phyloP scores from a whole-genome alignment of 2,797 vertebrate genomes.

The Falco biarmicus region DNA sequence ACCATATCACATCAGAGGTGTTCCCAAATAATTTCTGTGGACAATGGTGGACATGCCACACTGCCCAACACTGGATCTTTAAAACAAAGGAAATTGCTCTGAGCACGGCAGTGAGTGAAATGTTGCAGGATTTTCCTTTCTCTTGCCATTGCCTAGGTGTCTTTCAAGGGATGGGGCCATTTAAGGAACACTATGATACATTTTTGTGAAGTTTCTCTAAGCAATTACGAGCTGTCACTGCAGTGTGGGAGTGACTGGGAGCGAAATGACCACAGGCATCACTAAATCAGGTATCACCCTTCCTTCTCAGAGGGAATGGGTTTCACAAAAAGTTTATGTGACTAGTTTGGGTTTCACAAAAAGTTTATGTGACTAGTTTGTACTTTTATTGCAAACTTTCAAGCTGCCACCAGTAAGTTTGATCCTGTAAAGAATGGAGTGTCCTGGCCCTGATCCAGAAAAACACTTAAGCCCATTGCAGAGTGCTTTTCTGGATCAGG shows the following conservation, averaged over 20 bases:
- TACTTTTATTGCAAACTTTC: conserved; percentile 45
- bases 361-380: conserved; percentile 40
- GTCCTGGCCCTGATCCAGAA: conserved; percentile 54
- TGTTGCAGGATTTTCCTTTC: background rate
- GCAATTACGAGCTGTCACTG: background rate
- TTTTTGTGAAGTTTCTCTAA: background rate
- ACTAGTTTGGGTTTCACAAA: background rate
- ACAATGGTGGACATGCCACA: background rate
- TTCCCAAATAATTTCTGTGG: background rate
- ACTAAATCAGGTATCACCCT: conserved; percentile 33
- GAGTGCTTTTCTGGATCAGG: conserved; percentile 60
- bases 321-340: conserved; percentile 32
- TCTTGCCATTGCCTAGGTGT: background rate
- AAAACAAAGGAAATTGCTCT: background rate
- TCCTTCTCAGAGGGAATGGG: background rate
- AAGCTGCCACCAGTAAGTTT: conserved; percentile 41
- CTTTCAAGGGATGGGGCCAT: background rate
- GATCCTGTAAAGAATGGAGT: conserved; percentile 49
- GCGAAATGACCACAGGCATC: background rate
- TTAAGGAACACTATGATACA: background rate
- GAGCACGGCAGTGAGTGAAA: background rate
- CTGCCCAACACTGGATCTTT: background rate
- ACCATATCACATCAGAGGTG: background rate
- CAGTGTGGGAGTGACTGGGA: background rate
- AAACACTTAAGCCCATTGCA: conserved; percentile 50